phyloP scores from a whole-genome alignment of 2,113 vertebrate genomes.

The Willisornis vidua region DNA sequence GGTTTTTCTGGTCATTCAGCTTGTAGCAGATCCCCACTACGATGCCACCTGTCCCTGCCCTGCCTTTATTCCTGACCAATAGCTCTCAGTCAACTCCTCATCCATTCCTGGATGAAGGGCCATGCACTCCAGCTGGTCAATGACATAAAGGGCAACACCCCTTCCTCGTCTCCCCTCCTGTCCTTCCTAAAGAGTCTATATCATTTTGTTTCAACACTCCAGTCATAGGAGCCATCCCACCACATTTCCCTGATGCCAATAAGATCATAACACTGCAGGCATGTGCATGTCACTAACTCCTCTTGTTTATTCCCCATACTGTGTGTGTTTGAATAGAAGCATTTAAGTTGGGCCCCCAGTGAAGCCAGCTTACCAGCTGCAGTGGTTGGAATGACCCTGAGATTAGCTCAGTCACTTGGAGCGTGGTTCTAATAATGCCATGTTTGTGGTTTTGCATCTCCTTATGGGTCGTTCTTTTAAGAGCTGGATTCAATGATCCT shows the following conservation, averaged over 20 bases:
- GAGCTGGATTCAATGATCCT: neutral
- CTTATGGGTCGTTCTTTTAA: neutral
- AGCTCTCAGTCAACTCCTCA: neutral
- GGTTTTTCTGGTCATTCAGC: neutral
- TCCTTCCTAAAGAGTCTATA: neutral
- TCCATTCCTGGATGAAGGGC: neutral
- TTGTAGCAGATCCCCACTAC: no score
- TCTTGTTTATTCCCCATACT: neutral
- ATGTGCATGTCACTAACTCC: neutral
- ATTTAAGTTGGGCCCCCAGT: neutral
- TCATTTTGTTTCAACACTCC: neutral
- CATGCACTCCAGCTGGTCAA: neutral
- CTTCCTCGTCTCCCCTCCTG: rapidly evolving
- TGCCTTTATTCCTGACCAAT: neutral
- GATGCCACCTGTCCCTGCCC: neutral
- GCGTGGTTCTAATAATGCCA: neutral
- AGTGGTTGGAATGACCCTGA: neutral
- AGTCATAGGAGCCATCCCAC: neutral
- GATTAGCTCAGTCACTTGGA: neutral
- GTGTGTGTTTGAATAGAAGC: neutral
- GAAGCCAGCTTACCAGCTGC: neutral
- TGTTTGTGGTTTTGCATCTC: neutral
- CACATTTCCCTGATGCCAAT: neutral
- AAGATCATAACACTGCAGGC: neutral
- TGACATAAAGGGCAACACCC: neutral